Conservation (phyloP, 2,113 vertebrate species). For the Morphnarchus princeps region DNA sequence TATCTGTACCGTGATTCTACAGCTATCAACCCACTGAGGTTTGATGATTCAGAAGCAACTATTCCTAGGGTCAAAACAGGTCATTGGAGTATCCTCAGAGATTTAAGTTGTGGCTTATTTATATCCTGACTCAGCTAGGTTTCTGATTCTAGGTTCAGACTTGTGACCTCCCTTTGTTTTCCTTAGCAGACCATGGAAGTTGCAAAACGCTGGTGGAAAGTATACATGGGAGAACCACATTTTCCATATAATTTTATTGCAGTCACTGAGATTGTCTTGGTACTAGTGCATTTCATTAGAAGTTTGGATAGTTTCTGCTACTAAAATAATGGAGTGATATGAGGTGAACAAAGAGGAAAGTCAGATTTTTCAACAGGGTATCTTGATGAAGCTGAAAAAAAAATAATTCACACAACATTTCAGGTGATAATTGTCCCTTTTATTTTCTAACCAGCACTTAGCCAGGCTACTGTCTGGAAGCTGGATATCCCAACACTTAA, state of each 20-base stretch:
- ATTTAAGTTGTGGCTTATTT: neutral
- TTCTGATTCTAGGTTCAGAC: neutral
- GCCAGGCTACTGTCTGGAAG: neutral
- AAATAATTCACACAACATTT: neutral
- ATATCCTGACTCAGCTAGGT: neutral
- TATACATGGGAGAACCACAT: neutral
- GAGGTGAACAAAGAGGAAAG: neutral
- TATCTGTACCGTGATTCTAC: neutral
- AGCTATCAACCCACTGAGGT: neutral
- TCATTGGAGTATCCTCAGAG: neutral
- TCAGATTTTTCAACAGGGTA: neutral
- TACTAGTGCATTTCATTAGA: neutral
- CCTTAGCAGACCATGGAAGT: neutral
- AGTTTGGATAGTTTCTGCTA: neutral
- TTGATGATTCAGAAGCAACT: constrained; percentile 3
- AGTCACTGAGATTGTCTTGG: neutral
- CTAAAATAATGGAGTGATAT: neutral
- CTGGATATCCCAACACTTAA: neutral
- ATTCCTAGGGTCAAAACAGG: neutral
- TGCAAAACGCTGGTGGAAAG: neutral
- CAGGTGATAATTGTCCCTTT: neutral
- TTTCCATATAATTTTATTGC: neutral
- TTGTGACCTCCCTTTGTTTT: neutral
- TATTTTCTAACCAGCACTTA: neutral
- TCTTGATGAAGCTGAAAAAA: neutral